These are phyloP conservation scores for Rhinogobius similis DNA, from an alignment of 2,113 vertebrate genomes.

Conservation along the genomic window DNA sequence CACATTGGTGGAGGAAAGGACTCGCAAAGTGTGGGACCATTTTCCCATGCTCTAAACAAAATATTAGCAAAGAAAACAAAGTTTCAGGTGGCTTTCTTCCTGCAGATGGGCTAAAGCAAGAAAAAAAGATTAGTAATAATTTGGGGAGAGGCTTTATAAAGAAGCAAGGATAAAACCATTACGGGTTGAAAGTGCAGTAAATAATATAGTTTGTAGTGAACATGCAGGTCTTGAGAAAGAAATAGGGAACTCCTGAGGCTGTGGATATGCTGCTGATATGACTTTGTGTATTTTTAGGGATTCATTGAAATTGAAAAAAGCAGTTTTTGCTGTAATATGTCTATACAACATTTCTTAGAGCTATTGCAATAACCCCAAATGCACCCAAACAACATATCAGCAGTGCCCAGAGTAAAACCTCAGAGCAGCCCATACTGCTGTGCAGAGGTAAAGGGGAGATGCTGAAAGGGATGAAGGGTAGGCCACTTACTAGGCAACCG, in stretches of 20 bases:
- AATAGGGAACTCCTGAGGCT: conserved; percentile 55
- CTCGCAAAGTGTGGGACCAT: conserved; percentile 55
- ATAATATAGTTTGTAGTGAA: conserved; percentile 65
- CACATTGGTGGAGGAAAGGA: conserved; percentile 23
- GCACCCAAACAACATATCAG: conserved; percentile 61
- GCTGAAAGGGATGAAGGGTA: conserved; percentile 69
- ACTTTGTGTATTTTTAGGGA: background rate
- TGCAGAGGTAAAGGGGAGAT: conserved; percentile 53
- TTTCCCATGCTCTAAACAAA: conserved; percentile 76
- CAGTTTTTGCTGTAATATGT: background rate
- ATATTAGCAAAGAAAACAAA: conserved; percentile 55
- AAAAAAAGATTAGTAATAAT: conserved; percentile 76
- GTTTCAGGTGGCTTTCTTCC: conserved; percentile 72
- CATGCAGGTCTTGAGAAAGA: conserved; percentile 80
- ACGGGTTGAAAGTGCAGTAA: conserved; percentile 61
- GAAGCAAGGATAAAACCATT: conserved; percentile 42
- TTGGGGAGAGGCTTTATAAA: conserved; percentile 43
- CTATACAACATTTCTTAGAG: background rate
- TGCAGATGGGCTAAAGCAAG: conserved; percentile 70
- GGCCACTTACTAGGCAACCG: conserved; percentile 99
- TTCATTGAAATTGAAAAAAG: background rate
- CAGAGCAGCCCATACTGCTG: conserved; percentile 53
- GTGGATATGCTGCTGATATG: conserved; percentile 72
- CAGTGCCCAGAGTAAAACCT: conserved; percentile 63
- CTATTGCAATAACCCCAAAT: background rate